Base-by-base conservation (phyloP, 1,140 invertebrate genomes). In the Polyergus mexicanus region DNA sequence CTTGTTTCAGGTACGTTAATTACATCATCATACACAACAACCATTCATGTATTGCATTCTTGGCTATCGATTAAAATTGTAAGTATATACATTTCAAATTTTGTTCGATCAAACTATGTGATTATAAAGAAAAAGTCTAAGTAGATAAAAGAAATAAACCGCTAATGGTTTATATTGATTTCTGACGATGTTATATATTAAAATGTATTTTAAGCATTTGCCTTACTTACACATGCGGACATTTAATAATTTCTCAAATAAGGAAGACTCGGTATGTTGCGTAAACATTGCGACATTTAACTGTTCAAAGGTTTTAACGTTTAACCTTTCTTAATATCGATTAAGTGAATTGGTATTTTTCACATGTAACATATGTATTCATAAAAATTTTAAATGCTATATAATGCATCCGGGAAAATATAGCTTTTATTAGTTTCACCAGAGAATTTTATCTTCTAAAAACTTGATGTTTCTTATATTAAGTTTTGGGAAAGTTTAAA, bases 301-400 rank as follows among this genome's bases (percentile, higher is more conserved):
- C 74, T 66, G 51, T 68, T 58, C 44, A 56, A 68, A 62, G 84
- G 75, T 84, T 71, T 89, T 92, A 92, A 60, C 83, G 86, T 80
- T 92, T 91, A 92, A 92, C 89, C 91, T 92, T 87, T 72, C 32
- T 77, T 87, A 91, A 92, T 91, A 86, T 66, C 62, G 72, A 81
- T 89, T 89, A 88, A 90, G 74, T 90, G 84, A 58, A 58, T 60
- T 66, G 71, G 62, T 89, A 84, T 89, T 86, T 69, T 54, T 41
- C 47, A 32, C 28, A 3, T 11, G 16, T 51, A 47, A 25, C 25
- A 28, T 3, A 25, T 25, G 25, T 28, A 8, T 71, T 51, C 32
- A 13, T 6, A 51, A 32, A 54, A 56, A 5, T n/a, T 16, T 1
- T 0, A 16, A 7, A 16, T 28, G 38, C n/a, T 54, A 19, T 19